phyloP scores from a whole-genome alignment of 1,140 invertebrate species.

The Callitettix versicolor region DNA sequence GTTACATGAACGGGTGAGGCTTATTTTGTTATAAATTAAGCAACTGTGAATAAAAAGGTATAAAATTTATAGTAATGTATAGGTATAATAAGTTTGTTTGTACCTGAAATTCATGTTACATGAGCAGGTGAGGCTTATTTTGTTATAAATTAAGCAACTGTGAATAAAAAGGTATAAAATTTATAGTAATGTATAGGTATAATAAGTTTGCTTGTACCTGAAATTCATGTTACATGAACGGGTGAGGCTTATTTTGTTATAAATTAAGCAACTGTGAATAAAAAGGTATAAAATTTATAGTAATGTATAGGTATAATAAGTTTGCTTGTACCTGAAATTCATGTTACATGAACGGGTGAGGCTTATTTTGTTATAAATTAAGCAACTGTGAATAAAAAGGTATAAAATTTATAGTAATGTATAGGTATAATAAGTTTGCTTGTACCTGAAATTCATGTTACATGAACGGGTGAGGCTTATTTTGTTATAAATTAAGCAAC shows the following conservation, averaged over 20 bases:
- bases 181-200: no score
- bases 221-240: slow-evolving; percentile 97
- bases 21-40: neutral
- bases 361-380: neutral
- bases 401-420: no score
- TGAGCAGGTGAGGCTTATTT: slow-evolving; percentile 69
- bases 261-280: no score
- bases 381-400: no score
- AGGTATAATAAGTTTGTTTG: no score
- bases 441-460: slow-evolving; percentile 86
- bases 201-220: slow-evolving; percentile 75
- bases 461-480: slow-evolving; percentile 77
- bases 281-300: no score
- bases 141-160: neutral
- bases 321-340: slow-evolving; percentile 83
- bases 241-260: slow-evolving; percentile 40
- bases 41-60: no score
- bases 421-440: no score
- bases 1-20: slow-evolving; percentile 89
- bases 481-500: neutral
- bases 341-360: slow-evolving; percentile 93
- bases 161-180: no score
- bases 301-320: no score
- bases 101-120: slow-evolving; percentile 88
- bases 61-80: no score